These are phyloP conservation scores for Crax fasciolata DNA, from an alignment of 2,797 vertebrate genomes.

Conservation along the genomic window DNA sequence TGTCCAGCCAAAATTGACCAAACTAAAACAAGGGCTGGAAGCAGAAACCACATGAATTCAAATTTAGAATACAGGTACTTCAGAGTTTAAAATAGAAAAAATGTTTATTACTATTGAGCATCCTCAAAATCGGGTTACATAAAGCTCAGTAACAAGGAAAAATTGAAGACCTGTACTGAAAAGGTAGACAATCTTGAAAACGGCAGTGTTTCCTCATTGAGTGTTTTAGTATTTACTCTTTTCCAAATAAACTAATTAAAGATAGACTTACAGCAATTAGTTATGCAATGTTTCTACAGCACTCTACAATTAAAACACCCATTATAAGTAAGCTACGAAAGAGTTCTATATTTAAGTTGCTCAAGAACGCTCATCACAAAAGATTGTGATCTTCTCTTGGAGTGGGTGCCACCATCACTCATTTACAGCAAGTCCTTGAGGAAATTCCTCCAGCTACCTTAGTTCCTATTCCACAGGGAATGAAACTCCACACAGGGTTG, in stretches of 20 bases:
- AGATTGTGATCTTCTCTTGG: slow-evolving; percentile 45
- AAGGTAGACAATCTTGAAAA: neutral
- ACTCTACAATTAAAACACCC: slow-evolving; percentile 51
- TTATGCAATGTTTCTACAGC: slow-evolving; percentile 44
- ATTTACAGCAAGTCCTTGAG: slow-evolving; percentile 55
- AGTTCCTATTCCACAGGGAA: slow-evolving; percentile 15
- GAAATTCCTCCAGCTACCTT: slow-evolving; percentile 51
- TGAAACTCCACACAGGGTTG: neutral
- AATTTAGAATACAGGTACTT: neutral
- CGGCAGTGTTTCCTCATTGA: neutral
- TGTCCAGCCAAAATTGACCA: neutral
- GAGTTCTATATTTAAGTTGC: slow-evolving; percentile 34
- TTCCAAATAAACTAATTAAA: slow-evolving; percentile 73
- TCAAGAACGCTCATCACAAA: slow-evolving; percentile 46
- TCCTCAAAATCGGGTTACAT: neutral
- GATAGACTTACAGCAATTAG: slow-evolving; percentile 56
- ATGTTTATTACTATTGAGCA: neutral
- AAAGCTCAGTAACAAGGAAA: neutral
- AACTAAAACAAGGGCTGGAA: neutral
- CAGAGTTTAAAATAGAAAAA: neutral
- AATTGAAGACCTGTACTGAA: neutral
- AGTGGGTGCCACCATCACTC: slow-evolving; percentile 4
- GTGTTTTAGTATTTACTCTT: slow-evolving; percentile 46
- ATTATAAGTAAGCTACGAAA: slow-evolving; percentile 42
- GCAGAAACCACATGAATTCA: neutral